These are phyloP conservation scores for Metallyticus violacea DNA, from an alignment of 2,888 invertebrate species.

Conservation along the genomic window DNA sequence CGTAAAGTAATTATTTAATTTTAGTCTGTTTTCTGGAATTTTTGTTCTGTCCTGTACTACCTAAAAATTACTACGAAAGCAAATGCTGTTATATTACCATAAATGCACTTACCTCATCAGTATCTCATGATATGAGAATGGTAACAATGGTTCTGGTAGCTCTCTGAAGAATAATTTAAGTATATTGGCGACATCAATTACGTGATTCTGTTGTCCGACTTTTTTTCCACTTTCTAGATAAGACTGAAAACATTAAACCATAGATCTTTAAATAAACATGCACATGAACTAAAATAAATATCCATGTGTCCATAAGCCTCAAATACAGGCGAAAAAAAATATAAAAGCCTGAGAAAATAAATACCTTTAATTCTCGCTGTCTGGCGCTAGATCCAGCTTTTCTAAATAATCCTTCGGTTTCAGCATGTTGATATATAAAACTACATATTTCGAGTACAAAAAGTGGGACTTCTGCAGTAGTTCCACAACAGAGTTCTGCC, in stretches of 20 bases:
- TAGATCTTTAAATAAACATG: no score
- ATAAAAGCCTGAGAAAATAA: conserved; percentile 27
- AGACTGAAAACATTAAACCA: not conserved
- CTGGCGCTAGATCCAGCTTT: conserved; percentile 82
- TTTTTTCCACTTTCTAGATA: conserved; percentile 20
- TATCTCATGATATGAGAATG: conserved; percentile 67
- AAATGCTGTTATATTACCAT: not conserved
- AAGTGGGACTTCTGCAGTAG: conserved; percentile 67
- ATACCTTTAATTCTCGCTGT: conserved; percentile 77
- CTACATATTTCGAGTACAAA: conserved; percentile 70
- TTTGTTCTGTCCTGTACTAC: not conserved
- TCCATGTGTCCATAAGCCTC: no score
- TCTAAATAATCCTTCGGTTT: conserved; percentile 81
- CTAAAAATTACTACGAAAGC: not conserved
- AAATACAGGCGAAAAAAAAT: no score
- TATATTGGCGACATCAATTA: conserved; percentile 82
- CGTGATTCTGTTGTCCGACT: conserved; percentile 55
- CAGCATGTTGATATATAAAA: conserved; percentile 64
- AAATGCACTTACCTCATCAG: conserved; percentile 56
- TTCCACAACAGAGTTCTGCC: conserved; percentile 64
- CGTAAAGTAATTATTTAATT: not conserved
- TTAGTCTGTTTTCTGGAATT: not conserved
- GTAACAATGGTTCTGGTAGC: conserved; percentile 82
- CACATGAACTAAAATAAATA: no score
- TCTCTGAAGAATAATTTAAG: conserved; percentile 82